Percentiles rank a stretch among this genome's conserved stretches.
Evolutionary conservation across 2,888 invertebrate species (phyloP).

Genomic region (Hyalella azteca): DNA sequence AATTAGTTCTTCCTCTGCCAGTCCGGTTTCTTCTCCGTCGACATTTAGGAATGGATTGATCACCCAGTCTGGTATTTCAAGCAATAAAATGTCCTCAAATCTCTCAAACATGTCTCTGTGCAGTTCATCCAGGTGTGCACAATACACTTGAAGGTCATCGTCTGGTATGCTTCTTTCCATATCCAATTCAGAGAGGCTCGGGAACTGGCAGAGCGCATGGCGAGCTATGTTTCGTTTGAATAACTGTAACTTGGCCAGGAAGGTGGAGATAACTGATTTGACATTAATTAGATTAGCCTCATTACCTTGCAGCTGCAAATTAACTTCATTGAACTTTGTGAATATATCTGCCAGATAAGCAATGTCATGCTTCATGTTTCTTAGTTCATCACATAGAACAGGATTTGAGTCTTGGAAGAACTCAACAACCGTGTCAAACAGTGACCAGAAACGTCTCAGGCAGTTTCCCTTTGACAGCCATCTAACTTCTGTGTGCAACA

Average conservation of each 20-base stretch:
- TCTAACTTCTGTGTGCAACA: constrained; percentile 50
- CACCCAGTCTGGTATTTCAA: too few relatives aligned
- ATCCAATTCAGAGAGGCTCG: constrained; percentile 50
- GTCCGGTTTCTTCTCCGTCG: constrained; percentile 38
- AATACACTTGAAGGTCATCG: constrained; percentile 49
- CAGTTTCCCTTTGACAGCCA: constrained; percentile 58
- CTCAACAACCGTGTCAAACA: too few relatives aligned
- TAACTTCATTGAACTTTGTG: constrained; percentile 56
- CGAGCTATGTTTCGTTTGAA: constrained; percentile 49
- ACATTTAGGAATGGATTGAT: constrained; percentile 43
- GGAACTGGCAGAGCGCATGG: constrained; percentile 49
- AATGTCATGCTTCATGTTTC: constrained; percentile 53
- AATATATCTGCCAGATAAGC: constrained; percentile 55
- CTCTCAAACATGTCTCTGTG: too few relatives aligned
- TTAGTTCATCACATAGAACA: constrained; percentile 46
- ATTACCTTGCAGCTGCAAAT: constrained; percentile 51
- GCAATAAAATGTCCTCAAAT: not conserved
- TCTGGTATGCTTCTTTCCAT: constrained; percentile 40
- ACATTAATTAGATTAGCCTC: constrained; percentile 48
- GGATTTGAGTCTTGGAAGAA: constrained; percentile 48
- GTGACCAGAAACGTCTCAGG: constrained; percentile 54
- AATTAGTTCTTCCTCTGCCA: constrained; percentile 42
- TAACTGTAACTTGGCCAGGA: constrained; percentile 50
- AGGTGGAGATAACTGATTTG: constrained; percentile 52
- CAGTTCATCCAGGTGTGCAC: constrained; percentile 46